Percentiles rank a stretch among this genome's conserved stretches.
These are phyloP conservation scores for Isurus oxyrinchus DNA, from an alignment of 2,113 vertebrate species.

Conservation along the genomic window DNA sequence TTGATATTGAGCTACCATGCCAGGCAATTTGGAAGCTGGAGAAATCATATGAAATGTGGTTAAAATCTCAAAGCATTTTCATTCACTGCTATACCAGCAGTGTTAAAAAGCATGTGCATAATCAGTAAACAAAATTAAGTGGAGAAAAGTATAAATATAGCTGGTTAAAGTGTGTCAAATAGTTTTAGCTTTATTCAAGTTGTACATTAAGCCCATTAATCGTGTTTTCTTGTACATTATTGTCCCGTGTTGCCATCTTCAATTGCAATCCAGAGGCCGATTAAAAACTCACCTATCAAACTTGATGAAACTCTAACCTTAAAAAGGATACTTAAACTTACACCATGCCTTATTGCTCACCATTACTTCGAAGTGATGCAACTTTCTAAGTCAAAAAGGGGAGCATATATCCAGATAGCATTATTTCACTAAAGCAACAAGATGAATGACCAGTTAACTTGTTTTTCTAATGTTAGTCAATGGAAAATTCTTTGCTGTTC, in stretches of 20 bases:
- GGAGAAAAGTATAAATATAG: not conserved
- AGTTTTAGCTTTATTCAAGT: not conserved
- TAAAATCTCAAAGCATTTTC: not conserved
- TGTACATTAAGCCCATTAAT: not conserved
- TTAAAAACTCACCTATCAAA: not conserved
- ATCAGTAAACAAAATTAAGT: not conserved
- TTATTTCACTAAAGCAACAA: not conserved
- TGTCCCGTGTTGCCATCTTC: not conserved
- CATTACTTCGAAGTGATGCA: not conserved
- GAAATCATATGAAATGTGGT: not conserved
- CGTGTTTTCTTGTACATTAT: not conserved
- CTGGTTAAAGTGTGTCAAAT: not conserved
- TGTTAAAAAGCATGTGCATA: not conserved
- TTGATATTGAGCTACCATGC: not conserved
- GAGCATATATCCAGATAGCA: not conserved
- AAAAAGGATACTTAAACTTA: not conserved
- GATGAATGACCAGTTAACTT: not conserved
- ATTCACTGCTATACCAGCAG: not conserved
- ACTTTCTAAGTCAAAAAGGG: not conserved
- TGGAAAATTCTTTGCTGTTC: not conserved
- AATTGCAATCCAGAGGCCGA: not conserved
- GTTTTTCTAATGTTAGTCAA: not conserved
- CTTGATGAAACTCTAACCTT: not conserved
- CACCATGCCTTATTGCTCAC: not conserved
- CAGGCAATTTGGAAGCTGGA: not conserved